Conservation (phyloP, 2,797 vertebrate genomes). For the Scolopax rusticola region DNA sequence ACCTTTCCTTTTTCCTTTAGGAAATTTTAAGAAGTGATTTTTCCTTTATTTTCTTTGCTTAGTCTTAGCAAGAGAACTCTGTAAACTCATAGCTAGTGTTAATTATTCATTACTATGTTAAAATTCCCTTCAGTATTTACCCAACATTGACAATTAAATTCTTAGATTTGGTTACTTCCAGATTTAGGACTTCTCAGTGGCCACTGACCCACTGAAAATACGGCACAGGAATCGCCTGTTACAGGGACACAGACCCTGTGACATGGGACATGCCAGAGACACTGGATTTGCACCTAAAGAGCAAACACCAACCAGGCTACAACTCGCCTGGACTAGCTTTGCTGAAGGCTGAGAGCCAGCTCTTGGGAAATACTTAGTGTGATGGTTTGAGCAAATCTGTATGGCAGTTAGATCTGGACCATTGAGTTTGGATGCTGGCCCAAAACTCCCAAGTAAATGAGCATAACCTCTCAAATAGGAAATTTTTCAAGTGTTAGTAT, state of each 20-base stretch:
- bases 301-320: not conserved
- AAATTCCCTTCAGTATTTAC: not conserved
- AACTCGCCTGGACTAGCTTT: not conserved
- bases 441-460: not conserved
- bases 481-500: not conserved
- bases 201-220: not conserved
- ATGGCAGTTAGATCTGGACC: not conserved
- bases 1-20: not conserved
- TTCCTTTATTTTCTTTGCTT: not conserved
- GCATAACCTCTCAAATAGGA: rapidly evolving
- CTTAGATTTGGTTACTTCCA: not conserved
- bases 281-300: not conserved
- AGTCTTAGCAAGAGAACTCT: not conserved
- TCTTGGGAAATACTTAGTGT: not conserved
- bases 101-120: constrained; percentile 11
- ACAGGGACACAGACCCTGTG: rapidly evolving
- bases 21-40: not conserved
- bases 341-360: not conserved
- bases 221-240: not conserved
- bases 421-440: not conserved
- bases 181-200: not conserved
- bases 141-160: not conserved
- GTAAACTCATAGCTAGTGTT: not conserved
- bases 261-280: rapidly evolving
- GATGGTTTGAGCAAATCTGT: not conserved